Percentiles rank a stretch among this genome's conserved stretches.
phyloP scores from a whole-genome alignment of 2,797 vertebrate genomes.

The Toxotes lorentzi region DNA sequence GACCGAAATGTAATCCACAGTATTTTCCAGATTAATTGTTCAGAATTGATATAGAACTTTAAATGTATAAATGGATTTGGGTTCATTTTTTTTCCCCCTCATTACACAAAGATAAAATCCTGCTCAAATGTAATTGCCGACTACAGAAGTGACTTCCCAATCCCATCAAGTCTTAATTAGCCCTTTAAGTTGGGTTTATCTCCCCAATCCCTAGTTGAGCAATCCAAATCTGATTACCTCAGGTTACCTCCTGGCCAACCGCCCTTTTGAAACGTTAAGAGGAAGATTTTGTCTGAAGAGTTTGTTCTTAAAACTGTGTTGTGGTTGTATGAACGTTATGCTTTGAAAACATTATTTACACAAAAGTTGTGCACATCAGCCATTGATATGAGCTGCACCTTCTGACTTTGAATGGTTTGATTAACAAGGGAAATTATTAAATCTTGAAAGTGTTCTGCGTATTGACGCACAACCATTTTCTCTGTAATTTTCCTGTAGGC shows the following conservation, averaged over 20 bases:
- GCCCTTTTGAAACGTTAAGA: constrained; percentile 34
- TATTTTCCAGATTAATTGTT: constrained; percentile 9
- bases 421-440: not conserved
- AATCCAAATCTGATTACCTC: constrained; percentile 77
- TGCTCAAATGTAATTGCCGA: constrained; percentile 83
- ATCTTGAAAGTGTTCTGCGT: not conserved
- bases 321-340: not conserved
- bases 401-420: not conserved
- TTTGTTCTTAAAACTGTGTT: constrained; percentile 3
- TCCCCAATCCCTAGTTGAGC: constrained; percentile 76
- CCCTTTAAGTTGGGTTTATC: constrained; percentile 81
- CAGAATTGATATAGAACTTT: constrained; percentile 2
- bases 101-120: constrained; percentile 82
- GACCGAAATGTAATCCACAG: not conserved
- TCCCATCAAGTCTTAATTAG: constrained; percentile 85
- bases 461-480: not conserved
- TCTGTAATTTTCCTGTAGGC: not conserved
- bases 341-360: constrained; percentile 1
- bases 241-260: constrained; percentile 62
- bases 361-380: not conserved
- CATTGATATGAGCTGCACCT: not conserved
- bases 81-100: constrained; percentile 40
- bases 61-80: constrained; percentile 24
- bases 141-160: constrained; percentile 79
- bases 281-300: constrained; percentile 27